Percentiles rank a stretch among this genome's conserved stretches.
phyloP scores from a whole-genome alignment of 2,888 invertebrate genomes.

The Schizaphis graminum region DNA sequence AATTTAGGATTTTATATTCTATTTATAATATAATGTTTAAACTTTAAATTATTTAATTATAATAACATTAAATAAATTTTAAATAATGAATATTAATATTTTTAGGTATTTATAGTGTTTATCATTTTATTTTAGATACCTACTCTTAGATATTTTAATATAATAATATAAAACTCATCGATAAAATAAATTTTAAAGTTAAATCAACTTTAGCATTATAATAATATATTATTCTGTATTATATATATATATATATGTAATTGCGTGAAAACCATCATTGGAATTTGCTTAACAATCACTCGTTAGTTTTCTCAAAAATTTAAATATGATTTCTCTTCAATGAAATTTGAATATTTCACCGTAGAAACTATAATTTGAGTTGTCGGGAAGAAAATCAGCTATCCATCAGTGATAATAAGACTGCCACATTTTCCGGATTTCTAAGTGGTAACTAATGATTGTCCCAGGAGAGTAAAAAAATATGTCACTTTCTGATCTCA shows the following conservation, averaged over 20 bases:
- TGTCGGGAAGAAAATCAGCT: neutral
- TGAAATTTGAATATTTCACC: conserved; percentile 32
- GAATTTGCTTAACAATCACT: neutral
- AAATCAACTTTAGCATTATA: neutral
- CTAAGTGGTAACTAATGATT: conserved; percentile 28
- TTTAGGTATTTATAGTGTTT: neutral
- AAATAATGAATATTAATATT: neutral
- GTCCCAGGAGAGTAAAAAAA: neutral
- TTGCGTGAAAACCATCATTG: neutral
- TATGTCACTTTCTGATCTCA: neutral
- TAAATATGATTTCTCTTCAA: neutral
- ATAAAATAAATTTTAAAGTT: neutral
- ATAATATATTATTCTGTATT: neutral
- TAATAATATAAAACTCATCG: neutral
- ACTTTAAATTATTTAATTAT: neutral
- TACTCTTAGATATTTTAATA: neutral
- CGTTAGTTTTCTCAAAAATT: neutral
- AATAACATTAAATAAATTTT: neutral
- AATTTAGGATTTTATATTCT: neutral
- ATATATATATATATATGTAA: neutral
- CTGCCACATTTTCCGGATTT: neutral
- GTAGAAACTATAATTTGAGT: neutral
- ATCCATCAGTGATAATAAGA: neutral
- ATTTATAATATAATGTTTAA: too few species aligned
- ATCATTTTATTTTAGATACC: neutral